These are phyloP conservation scores for Chromis chromis DNA, from an alignment of 2,797 vertebrate genomes.

Conservation along the genomic window DNA sequence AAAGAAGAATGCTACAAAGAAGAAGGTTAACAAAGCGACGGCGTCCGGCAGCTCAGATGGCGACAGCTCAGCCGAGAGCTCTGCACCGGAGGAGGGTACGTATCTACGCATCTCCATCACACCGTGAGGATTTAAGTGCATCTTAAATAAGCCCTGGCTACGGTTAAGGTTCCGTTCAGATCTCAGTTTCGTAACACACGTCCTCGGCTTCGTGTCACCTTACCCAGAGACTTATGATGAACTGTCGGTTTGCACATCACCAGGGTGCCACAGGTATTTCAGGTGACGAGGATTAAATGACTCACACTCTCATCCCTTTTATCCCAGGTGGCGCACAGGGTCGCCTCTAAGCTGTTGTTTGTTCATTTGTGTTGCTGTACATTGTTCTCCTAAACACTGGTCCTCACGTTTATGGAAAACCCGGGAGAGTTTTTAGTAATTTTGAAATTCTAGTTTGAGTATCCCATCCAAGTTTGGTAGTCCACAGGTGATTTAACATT, in stretches of 20 bases:
- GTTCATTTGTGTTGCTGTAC: constrained; percentile 8
- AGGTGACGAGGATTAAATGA: constrained; percentile 63
- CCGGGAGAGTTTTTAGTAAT: neutral
- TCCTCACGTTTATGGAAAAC: constrained; percentile 5
- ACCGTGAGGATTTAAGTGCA: too few relatives aligned
- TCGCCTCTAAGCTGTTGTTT: constrained; percentile 30
- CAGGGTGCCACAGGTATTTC: constrained; percentile 15
- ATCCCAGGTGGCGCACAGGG: constrained; percentile 25
- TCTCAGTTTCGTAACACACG: too few relatives aligned
- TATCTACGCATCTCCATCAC: constrained; percentile 69
- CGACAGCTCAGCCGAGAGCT: constrained; percentile 96
- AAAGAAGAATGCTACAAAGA: constrained; percentile 93
- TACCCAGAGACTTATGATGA: neutral
- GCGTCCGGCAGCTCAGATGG: constrained; percentile 97
- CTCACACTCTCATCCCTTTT: constrained; percentile 54
- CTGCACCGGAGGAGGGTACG: constrained; percentile 97
- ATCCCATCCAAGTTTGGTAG: too few relatives aligned
- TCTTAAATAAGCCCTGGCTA: too few relatives aligned
- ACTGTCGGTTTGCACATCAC: constrained; percentile 17
- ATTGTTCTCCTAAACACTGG: neutral
- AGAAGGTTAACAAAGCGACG: constrained; percentile 90
- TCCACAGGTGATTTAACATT: too few relatives aligned
- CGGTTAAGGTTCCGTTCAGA: neutral
- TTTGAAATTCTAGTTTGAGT: too few relatives aligned
- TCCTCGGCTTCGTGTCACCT: neutral